A percentile compares a stretch with the other conserved stretches of the same genome.
phyloP scores from a whole-genome alignment of 2,888 invertebrate species.

The Callyntrura sp. region DNA sequence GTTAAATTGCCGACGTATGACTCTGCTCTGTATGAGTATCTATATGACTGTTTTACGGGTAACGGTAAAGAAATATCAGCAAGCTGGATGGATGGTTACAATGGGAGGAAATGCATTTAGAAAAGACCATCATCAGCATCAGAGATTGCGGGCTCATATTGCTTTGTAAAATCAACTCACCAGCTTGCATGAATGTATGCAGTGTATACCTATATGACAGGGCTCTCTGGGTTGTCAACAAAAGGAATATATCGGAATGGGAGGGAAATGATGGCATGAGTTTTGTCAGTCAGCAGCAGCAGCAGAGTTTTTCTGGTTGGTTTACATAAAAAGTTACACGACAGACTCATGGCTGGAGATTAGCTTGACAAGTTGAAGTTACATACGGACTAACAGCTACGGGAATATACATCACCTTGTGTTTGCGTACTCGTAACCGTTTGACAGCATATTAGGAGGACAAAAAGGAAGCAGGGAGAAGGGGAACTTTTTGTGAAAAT shows the following conservation, averaged over 20 bases:
- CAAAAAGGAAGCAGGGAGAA: background rate
- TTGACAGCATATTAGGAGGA: background rate
- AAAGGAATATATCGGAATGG: background rate
- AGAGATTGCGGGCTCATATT: conserved; percentile 6
- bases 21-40: too few species aligned
- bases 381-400: background rate
- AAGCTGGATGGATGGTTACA: background rate
- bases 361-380: background rate
- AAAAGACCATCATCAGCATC: background rate
- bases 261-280: background rate
- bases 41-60: background rate
- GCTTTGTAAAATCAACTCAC: too few species aligned
- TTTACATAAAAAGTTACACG: conserved; percentile 10
- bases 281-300: background rate
- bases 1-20: background rate
- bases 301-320: background rate
- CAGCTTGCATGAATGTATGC: too few species aligned
- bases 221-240: too few species aligned
- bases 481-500: conserved; percentile 53
- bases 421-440: background rate
- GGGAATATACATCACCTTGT: background rate
- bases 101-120: background rate
- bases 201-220: too few species aligned
- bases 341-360: background rate
- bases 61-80: background rate